These are phyloP conservation scores for Corvus cornix DNA, from an alignment of 2,113 vertebrate species.

Conservation along the genomic window DNA sequence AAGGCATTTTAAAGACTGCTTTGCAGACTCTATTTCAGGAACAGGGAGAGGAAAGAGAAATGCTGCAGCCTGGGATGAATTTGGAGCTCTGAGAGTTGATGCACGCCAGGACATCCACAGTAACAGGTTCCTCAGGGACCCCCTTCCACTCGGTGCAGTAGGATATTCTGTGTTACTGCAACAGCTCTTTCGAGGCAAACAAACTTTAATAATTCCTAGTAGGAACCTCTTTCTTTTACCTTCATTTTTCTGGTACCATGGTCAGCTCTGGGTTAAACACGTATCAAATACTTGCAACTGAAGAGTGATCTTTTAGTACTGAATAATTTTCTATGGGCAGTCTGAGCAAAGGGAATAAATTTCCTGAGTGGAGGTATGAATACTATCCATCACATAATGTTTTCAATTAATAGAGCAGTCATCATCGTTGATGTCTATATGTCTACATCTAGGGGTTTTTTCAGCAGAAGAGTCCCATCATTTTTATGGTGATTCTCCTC, in stretches of 20 bases:
- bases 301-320: background rate
- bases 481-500: background rate
- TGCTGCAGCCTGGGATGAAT: background rate
- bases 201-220: background rate
- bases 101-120: background rate
- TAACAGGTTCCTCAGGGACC: background rate
- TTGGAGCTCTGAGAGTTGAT: background rate
- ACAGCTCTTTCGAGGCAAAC: background rate
- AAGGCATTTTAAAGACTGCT: background rate
- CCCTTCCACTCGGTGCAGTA: background rate
- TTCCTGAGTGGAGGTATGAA: background rate
- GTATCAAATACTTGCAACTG: background rate
- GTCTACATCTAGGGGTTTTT: background rate
- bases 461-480: background rate
- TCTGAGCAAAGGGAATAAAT: background rate
- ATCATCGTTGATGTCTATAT: background rate
- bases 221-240: background rate
- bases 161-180: background rate
- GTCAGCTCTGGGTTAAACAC: background rate
- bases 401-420: slow-evolving; percentile 3
- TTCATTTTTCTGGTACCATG: background rate
- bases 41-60: background rate
- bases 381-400: background rate
- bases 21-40: background rate
- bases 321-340: background rate